Evolutionary conservation across 2,797 vertebrate species (phyloP).

Genomic region (Borostomias antarcticus): DNA sequence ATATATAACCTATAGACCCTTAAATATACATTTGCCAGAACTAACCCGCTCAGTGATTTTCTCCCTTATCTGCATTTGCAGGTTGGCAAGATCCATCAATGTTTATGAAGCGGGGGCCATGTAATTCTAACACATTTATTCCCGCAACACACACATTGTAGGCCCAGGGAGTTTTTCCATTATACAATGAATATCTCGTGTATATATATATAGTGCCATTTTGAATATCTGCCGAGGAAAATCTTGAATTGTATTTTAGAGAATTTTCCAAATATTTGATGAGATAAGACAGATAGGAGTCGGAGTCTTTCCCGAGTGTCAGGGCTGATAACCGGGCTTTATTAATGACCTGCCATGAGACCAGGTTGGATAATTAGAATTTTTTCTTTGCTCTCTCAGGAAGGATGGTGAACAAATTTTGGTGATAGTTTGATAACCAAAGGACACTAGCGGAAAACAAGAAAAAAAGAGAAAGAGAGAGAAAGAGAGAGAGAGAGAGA

Average conservation of each 20-base stretch:
- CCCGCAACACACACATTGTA: conserved; percentile 64
- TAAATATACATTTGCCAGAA: conserved; percentile 85
- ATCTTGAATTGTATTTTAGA: conserved; percentile 85
- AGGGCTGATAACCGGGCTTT: conserved; percentile 94
- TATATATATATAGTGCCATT: conserved; percentile 71
- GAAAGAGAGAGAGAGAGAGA: conserved; percentile 71
- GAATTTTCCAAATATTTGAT: conserved; percentile 92
- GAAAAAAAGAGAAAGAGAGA: conserved; percentile 40
- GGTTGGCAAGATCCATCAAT: conserved; percentile 93
- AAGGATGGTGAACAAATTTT: conserved; percentile 94
- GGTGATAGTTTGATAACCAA: conserved; percentile 96
- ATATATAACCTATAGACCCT: conserved; percentile 83
- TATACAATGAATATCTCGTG: conserved; percentile 70
- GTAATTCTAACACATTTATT: conserved; percentile 79
- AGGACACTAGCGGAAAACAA: conserved; percentile 80
- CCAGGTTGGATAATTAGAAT: conserved; percentile 95
- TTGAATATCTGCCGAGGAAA: conserved; percentile 81
- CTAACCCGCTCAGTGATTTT: conserved; percentile 76
- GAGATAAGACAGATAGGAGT: conserved; percentile 87
- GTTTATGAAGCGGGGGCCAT: conserved; percentile 76
- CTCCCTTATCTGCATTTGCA: conserved; percentile 94
- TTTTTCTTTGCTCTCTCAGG: conserved; percentile 67
- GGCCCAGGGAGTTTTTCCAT: conserved; percentile 61
- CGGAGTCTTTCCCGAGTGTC: conserved; percentile 78
- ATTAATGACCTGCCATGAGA: conserved; percentile 99